A percentile compares a stretch with the other conserved stretches of the same genome.
These are phyloP conservation scores for Falco columbarius DNA, from an alignment of 2,797 vertebrate species.

Conservation along the genomic window DNA sequence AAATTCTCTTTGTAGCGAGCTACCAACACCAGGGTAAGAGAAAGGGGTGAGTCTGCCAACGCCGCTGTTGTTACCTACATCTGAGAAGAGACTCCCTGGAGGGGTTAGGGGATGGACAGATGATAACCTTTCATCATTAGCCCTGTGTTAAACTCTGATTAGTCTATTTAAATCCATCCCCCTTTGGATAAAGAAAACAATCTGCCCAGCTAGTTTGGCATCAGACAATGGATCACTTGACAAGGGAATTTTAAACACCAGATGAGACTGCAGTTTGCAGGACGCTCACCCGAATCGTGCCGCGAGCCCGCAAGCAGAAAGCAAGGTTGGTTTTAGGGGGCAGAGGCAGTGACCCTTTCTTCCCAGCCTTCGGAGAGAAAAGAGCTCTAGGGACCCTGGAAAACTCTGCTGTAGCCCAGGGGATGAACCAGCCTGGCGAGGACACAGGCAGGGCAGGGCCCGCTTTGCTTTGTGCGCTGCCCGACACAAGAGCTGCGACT, in stretches of 20 bases:
- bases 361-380: neutral
- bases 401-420: neutral
- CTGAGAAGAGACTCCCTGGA: constrained; percentile 2
- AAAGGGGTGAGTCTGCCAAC: constrained; percentile 17
- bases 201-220: constrained; percentile 72
- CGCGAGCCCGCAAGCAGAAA: neutral
- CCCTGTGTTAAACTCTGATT: constrained; percentile 63
- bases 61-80: neutral
- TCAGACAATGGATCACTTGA: constrained; percentile 70
- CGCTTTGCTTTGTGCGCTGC: neutral
- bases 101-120: constrained; percentile 40
- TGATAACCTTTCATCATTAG: constrained; percentile 68
- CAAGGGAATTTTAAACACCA: constrained; percentile 52
- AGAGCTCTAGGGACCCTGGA: neutral
- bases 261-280: constrained; percentile 65
- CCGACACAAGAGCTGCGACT: neutral
- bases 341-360: neutral
- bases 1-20: constrained; percentile 22
- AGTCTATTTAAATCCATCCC: constrained; percentile 69
- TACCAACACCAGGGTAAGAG: neutral
- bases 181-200: constrained; percentile 69
- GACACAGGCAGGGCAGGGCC: neutral
- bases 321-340: neutral
- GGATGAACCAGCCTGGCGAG: rapidly evolving
- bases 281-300: neutral